phyloP scores from a whole-genome alignment of 2,888 invertebrate genomes.

The Loripinus fragilis region DNA sequence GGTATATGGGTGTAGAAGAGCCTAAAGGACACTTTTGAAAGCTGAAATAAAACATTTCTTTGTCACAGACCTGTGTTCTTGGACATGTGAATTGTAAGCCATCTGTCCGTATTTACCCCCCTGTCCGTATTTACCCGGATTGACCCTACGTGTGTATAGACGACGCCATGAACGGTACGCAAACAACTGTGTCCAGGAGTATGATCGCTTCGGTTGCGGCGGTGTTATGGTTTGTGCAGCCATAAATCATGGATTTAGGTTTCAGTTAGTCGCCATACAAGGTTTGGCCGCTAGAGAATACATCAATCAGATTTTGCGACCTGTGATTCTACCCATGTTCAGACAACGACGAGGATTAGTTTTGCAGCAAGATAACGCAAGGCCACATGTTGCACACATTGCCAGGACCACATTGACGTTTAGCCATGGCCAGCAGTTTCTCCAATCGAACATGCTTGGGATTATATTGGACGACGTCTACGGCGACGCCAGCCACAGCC shows the following conservation, averaged over 20 bases:
- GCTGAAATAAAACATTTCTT: too few relatives aligned
- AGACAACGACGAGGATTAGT: neutral
- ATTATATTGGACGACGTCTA: conserved; percentile 4
- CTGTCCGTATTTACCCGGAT: too few relatives aligned
- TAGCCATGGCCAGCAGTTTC: neutral
- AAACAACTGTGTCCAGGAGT: too few relatives aligned
- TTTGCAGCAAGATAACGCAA: neutral
- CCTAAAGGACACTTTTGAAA: too few relatives aligned
- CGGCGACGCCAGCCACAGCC: conserved; percentile 19
- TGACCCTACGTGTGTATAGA: neutral
- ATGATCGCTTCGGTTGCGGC: too few relatives aligned
- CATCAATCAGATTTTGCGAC: neutral
- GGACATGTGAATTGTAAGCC: too few relatives aligned
- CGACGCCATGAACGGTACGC: conserved; percentile 23
- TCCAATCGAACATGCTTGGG: conserved; percentile 11
- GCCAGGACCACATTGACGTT: neutral
- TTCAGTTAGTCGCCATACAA: conserved; percentile 25
- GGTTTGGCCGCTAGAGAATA: conserved; percentile 4
- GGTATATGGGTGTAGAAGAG: too few relatives aligned
- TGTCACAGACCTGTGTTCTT: too few relatives aligned
- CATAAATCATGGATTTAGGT: conserved; percentile 34
- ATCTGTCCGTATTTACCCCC: too few relatives aligned
- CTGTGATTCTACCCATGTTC: neutral
- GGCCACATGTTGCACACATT: neutral
- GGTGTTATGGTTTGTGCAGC: too few relatives aligned